phyloP scores from a whole-genome alignment of 2,797 vertebrate species.

The Petrocephalus sullivani region DNA sequence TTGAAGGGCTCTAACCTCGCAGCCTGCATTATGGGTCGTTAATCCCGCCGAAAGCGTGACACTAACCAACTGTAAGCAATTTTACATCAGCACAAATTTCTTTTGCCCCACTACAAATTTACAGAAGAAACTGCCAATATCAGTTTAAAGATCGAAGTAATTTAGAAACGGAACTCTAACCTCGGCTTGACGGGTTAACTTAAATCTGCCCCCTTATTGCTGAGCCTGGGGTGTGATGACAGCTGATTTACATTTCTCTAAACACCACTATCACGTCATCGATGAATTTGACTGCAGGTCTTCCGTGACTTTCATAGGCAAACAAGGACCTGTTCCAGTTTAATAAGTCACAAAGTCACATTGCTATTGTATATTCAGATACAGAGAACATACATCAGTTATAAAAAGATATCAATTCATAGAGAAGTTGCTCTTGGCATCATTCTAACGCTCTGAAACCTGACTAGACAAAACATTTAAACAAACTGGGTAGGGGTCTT shows the following conservation, averaged over 20 bases:
- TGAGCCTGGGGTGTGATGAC: background rate
- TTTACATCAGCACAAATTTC: background rate
- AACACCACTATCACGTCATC: background rate
- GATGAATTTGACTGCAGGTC: background rate
- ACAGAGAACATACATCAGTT: background rate
- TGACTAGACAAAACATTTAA: background rate
- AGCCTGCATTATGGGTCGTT: too few relatives aligned
- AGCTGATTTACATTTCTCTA: background rate
- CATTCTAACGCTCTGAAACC: background rate
- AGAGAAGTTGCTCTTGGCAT: background rate
- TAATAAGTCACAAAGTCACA: background rate
- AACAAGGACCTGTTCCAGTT: background rate
- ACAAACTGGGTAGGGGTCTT: background rate
- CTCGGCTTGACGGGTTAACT: background rate
- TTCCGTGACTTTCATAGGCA: background rate
- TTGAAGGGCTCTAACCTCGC: too few relatives aligned
- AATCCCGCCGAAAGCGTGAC: too few relatives aligned
- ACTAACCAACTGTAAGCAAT: background rate
- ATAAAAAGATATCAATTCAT: background rate
- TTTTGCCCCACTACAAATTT: background rate
- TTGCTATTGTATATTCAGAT: background rate
- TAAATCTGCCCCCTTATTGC: background rate
- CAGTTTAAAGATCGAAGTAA: background rate
- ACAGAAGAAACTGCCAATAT: background rate
- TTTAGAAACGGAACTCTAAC: background rate